Conservation (phyloP, 2,888 invertebrate species). For the Cheiracanthium punctorium region DNA sequence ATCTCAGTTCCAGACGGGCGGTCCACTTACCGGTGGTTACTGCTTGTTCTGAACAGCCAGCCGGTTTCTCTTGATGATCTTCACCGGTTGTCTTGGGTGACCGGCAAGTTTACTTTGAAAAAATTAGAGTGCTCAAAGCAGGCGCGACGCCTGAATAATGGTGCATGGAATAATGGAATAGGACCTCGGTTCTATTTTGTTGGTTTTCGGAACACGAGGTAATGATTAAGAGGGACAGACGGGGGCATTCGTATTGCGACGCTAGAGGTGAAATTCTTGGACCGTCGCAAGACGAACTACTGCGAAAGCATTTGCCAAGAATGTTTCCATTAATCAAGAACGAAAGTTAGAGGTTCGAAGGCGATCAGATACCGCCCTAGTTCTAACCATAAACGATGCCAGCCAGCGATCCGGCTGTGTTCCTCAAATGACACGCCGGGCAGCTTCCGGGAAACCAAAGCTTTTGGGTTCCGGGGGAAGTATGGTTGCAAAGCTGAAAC, state of each 20-base stretch:
- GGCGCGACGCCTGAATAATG: slow-evolving; percentile 77
- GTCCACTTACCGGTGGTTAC: too few relatives aligned
- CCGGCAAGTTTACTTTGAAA: slow-evolving; percentile 82
- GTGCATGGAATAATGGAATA: too few relatives aligned
- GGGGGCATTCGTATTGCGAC: slow-evolving; percentile 81
- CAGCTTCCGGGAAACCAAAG: slow-evolving; percentile 80
- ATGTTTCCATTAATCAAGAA: slow-evolving; percentile 83
- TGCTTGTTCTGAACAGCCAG: too few relatives aligned
- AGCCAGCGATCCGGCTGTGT: slow-evolving; percentile 81
- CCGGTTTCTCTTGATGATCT: slow-evolving; percentile 22
- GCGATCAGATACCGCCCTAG: slow-evolving; percentile 83
- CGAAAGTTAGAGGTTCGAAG: slow-evolving; percentile 83
- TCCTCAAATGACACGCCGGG: slow-evolving; percentile 80
- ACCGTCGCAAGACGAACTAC: slow-evolving; percentile 80
- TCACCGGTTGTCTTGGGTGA: slow-evolving; percentile 76
- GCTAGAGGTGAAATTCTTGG: slow-evolving; percentile 83
- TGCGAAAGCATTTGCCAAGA: slow-evolving; percentile 84
- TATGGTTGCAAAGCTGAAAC: too few relatives aligned
- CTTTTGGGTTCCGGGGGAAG: too few relatives aligned
- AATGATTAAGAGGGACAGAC: slow-evolving; percentile 68
- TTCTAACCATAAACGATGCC: slow-evolving; percentile 82
- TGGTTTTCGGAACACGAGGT: slow-evolving; percentile 50
- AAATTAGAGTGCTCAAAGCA: slow-evolving; percentile 83
- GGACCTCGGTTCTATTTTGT: too few relatives aligned
- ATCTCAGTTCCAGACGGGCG: too few relatives aligned